Conservation (phyloP, 2,797 vertebrate species). For the Columba guinea region DNA sequence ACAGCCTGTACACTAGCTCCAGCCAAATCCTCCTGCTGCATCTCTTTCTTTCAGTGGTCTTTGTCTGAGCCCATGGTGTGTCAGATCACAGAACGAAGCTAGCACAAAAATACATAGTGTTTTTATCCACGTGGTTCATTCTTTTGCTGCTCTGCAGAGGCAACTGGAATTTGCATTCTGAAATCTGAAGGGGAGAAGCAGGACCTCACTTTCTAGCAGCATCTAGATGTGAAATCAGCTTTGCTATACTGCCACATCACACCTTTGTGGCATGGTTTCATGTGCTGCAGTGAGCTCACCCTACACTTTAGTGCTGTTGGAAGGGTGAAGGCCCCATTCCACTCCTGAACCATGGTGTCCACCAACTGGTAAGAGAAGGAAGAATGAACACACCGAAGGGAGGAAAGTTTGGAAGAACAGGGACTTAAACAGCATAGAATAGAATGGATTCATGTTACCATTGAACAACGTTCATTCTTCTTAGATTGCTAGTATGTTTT, state of each 20-base stretch:
- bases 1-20: not conserved
- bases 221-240: not conserved
- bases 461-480: not conserved
- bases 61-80: not conserved
- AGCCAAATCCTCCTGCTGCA: not conserved
- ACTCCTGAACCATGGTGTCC: not conserved
- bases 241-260: not conserved
- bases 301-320: not conserved
- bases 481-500: not conserved
- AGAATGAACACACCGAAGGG: not conserved
- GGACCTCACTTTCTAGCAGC: not conserved
- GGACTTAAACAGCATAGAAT: not conserved
- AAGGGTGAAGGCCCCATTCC: not conserved
- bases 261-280: fast-evolving
- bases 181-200: not conserved
- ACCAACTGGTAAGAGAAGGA: not conserved
- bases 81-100: not conserved
- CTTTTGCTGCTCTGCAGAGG: not conserved
- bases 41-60: not conserved
- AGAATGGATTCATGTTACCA: not conserved
- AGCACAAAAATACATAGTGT: not conserved
- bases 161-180: not conserved
- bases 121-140: not conserved
- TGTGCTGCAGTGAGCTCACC: not conserved
- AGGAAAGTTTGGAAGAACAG: not conserved